Base-by-base conservation (phyloP, 2,797 vertebrate species). In the Neosilurus mollespiculum region DNA sequence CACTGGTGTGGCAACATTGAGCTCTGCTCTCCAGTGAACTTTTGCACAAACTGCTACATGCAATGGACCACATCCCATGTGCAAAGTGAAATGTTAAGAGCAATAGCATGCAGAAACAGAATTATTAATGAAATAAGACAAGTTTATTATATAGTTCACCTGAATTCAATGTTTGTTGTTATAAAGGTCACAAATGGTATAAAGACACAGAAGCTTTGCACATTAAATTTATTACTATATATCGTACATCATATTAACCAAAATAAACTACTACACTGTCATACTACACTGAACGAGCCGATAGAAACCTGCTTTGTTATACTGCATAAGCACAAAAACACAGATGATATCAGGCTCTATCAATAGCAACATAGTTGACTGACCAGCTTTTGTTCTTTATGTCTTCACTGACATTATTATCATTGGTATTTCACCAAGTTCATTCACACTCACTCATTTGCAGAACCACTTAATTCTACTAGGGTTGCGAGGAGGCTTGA, bases 1-100 rank as follows among this genome's bases (percentile, higher is more conserved):
- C 89, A 91, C 69, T 71, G 75, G 83, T 91, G 89, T 89, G 86
- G 88, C 75, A 91, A 91, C 54, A 82, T 56, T 49, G 80, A 61
- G 37, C 66, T 86, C 80, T 76, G 49, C 30, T 61, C 81, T 61
- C 62, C 34, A 71, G 10, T 83, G 83, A 84, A 82, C 82, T 86
- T 90, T 86, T 87, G 77, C 85, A 86, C 86, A 84, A 71, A 83
- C 51, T 67, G 34, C 20, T 16, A 75, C 24, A 56, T 56, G 9
- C 1, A n/a, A 18, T 37, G n/a, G 76, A 37, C 53, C 62, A 82
- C 56, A 59, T 80, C 51, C 22, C 3, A 78, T 1, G 6, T 64
- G 18, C 43, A 79, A n/a, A 43, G 20, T 64, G 59, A 62, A 62
- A 7, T 72, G n/a, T 9, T 9, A 69, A 53, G 37, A 51, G 61